Base-by-base conservation (phyloP, 2,113 vertebrate species). In the Prietella phreatophila region DNA sequence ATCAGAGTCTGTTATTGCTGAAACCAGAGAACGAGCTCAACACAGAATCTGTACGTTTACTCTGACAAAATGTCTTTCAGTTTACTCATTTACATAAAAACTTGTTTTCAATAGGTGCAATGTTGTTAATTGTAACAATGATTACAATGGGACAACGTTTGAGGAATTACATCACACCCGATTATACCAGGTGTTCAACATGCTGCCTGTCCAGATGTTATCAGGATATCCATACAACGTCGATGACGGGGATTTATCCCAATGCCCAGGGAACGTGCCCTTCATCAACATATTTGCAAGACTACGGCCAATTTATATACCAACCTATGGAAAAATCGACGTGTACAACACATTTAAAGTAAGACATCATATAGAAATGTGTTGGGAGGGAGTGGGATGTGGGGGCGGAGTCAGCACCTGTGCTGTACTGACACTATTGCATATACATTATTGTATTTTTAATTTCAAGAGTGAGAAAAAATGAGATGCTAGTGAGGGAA, bases 1-100 rank as follows among this genome's bases (percentile, higher is more conserved):
- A 98, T 91, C 94, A 96, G 93, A 96, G 96, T 0, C 4, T 97
- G 79, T 91, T 97, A 1, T 93, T 97, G 58, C 93, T 97, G 88
- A 92, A 65, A 33, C 5, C 92, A 0, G 95, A 94, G n/a, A 33
- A 22, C 1, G 90, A 96, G 30, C 91, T 97, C 42, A 94, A 91
- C 0, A 91, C 93, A 0, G 90, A 93, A 9, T 94, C 50, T 56
- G 95, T 96, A 91, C 0, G 94, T 87, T 82, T 42, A 47, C n/a
- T 17, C 1, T 7, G 7, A 53, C 25, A 27, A 25, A 27, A 79
- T 55, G 14, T 13, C 13, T 1, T 53, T n/a, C 0, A 27, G 42
- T 78, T 78, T 14, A n/a, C 2, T 53, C 47, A 50, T 53, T 15
- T 10, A 75, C 1, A 4, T 33, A 42, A 75, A 10, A 73, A 39